These are phyloP conservation scores for Oreochromis tanganicae DNA, from an alignment of 2,113 vertebrate genomes.

Conservation along the genomic window DNA sequence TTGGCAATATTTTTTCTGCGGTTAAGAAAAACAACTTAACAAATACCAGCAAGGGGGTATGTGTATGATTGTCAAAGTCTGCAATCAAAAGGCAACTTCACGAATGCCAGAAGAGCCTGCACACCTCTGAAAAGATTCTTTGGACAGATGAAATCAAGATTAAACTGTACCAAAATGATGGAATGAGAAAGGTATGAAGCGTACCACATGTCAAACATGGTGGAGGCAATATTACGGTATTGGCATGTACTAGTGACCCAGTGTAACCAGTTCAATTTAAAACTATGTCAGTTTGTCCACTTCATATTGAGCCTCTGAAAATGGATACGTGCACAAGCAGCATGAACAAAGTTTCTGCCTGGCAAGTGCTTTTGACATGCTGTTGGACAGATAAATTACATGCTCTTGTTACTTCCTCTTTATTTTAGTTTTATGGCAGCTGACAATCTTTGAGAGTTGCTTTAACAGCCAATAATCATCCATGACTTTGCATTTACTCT, in stretches of 20 bases:
- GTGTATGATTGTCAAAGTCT: background rate
- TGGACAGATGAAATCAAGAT: background rate
- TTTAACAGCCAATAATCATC: background rate
- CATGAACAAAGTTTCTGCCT: background rate
- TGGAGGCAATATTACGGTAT: background rate
- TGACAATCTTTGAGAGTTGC: background rate
- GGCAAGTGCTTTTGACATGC: background rate
- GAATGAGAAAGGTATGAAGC: background rate
- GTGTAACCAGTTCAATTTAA: background rate
- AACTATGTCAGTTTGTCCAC: background rate
- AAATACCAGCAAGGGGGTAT: fast-evolving
- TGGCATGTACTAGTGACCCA: background rate
- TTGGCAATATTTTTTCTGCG: background rate
- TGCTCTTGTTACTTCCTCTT: background rate
- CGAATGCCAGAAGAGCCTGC: background rate
- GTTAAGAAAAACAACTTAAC: background rate
- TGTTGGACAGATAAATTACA: background rate
- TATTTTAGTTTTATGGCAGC: background rate
- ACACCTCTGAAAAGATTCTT: background rate
- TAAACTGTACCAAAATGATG: background rate
- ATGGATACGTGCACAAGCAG: background rate
- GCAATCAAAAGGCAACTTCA: background rate
- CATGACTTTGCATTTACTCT: background rate
- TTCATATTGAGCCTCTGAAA: background rate
- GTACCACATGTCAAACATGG: background rate